A percentile compares a stretch with the other conserved stretches of the same genome.
Evolutionary conservation across 1,140 invertebrate species (phyloP).

Genomic region (Tetragnatha versicolor): DNA sequence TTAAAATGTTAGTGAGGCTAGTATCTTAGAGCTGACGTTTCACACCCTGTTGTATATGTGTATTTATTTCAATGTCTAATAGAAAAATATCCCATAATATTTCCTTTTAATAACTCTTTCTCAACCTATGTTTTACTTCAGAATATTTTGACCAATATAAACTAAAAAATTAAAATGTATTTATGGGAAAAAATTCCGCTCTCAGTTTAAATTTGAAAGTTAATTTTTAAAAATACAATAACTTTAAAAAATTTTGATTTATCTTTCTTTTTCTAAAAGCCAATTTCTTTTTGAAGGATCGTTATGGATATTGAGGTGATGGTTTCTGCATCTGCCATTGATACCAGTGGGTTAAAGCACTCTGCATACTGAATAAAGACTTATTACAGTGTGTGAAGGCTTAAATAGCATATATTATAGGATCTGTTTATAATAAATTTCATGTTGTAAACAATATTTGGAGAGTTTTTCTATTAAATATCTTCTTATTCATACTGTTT

Average conservation of each 20-base stretch:
- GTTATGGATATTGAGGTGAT: constrained; percentile 50
- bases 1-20: too few species aligned
- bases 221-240: not conserved
- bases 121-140: too few species aligned
- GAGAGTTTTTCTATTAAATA: constrained; percentile 46
- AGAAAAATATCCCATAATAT: too few species aligned
- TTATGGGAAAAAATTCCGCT: not conserved
- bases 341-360: not conserved
- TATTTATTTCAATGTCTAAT: too few species aligned
- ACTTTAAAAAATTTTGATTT: too few species aligned
- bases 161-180: too few species aligned
- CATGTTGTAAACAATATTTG: constrained; percentile 40
- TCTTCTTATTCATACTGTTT: constrained; percentile 2
- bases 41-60: too few species aligned
- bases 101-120: too few species aligned
- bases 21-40: too few species aligned
- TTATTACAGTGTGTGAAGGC: not conserved
- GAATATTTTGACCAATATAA: too few species aligned
- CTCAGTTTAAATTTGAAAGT: not conserved
- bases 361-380: not conserved
- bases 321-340: constrained; percentile 35
- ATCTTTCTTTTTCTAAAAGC: not conserved
- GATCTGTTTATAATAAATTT: constrained; percentile 49
- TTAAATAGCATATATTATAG: constrained; percentile 31
- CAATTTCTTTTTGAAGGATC: constrained; percentile 29